Evolutionary conservation across 2,888 invertebrate species (phyloP).

Genomic region (Aproaerema taeniolella): DNA sequence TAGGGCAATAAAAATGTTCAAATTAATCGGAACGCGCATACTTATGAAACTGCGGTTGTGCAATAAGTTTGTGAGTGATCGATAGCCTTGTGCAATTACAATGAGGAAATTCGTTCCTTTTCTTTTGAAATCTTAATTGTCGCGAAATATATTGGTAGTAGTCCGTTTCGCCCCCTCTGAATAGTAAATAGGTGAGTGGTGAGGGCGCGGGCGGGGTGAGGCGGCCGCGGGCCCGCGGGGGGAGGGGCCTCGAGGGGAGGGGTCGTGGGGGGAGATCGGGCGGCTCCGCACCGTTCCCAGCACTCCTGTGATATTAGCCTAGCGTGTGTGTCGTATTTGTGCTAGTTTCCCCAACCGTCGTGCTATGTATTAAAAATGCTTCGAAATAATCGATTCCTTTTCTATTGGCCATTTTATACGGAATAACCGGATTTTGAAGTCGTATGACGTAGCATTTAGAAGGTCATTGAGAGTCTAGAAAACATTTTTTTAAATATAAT

Average conservation of each 20-base stretch:
- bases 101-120: slow-evolving; percentile 45
- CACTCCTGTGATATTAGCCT: slow-evolving; percentile 77
- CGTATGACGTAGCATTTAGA: slow-evolving; percentile 44
- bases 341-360: slow-evolving; percentile 67
- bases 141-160: slow-evolving; percentile 68
- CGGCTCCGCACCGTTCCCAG: slow-evolving; percentile 67
- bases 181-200: slow-evolving; percentile 66
- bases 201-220: slow-evolving; percentile 27
- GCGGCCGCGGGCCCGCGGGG: too few species aligned
- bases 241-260: slow-evolving; percentile 21
- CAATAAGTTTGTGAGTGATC: slow-evolving; percentile 40
- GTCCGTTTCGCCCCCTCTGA: slow-evolving; percentile 66
- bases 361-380: slow-evolving; percentile 57
- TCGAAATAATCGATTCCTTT: slow-evolving; percentile 50
- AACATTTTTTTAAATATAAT: slow-evolving; percentile 45
- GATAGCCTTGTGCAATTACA: slow-evolving; percentile 44
- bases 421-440: slow-evolving; percentile 15
- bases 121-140: slow-evolving; percentile 71
- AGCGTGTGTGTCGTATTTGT: slow-evolving; percentile 75
- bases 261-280: slow-evolving; percentile 24
- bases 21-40: slow-evolving; percentile 21
- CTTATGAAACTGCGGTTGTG: slow-evolving; percentile 39
- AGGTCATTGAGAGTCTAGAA: slow-evolving; percentile 41
- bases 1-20: slow-evolving; percentile 8
- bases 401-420: slow-evolving; percentile 46